phyloP scores from a whole-genome alignment of 2,113 vertebrate genomes.

The Centropus unirufus region DNA sequence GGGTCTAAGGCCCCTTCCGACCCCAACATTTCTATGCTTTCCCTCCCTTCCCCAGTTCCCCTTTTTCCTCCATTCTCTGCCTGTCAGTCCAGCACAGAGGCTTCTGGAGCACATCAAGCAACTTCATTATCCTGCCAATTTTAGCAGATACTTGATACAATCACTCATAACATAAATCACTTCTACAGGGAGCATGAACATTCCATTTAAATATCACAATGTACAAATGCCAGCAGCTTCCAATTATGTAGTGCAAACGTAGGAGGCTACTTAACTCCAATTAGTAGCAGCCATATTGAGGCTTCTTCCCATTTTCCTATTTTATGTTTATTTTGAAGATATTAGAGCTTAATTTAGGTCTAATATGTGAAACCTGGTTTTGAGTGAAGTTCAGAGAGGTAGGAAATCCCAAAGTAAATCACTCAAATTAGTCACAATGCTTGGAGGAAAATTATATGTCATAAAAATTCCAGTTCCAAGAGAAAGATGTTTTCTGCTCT shows the following conservation, averaged over 20 bases:
- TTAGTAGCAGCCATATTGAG: neutral
- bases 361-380: neutral
- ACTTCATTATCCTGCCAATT: conserved; percentile 12
- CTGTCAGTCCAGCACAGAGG: neutral
- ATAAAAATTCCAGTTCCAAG: neutral
- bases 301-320: neutral
- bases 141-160: neutral
- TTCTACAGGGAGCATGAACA: neutral
- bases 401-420: neutral
- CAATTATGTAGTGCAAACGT: neutral
- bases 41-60: neutral
- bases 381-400: neutral
- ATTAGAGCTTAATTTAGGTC: neutral
- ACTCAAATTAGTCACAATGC: neutral
- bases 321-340: conserved; percentile 28
- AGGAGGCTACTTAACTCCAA: conserved; percentile 1
- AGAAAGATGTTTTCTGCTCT: neutral
- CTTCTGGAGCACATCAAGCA: neutral
- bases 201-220: neutral
- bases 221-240: neutral
- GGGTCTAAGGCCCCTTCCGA: too few species aligned
- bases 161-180: neutral
- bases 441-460: neutral
- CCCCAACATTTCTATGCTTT: too few species aligned
- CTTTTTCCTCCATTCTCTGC: neutral